A percentile compares a stretch with the other conserved stretches of the same genome.
Evolutionary conservation across 2,888 invertebrate genomes (phyloP).

Genomic region (Mycalesis mineus): DNA sequence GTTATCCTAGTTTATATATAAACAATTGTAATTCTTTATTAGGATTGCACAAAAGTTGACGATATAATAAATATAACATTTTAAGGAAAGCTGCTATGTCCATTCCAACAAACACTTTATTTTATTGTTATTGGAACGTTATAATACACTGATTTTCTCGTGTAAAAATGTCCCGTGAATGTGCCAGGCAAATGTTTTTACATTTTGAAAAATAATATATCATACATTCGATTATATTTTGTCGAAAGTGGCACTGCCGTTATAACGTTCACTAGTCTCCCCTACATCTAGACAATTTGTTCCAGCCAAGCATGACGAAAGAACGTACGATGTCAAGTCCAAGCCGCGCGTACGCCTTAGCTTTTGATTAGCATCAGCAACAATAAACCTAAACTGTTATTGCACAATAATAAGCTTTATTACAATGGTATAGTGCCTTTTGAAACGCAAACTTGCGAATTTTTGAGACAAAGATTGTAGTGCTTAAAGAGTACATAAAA

Average conservation of each 20-base stretch:
- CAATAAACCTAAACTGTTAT: conserved; percentile 22
- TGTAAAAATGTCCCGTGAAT: too few species aligned
- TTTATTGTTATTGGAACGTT: too few species aligned
- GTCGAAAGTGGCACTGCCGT: conserved; percentile 27
- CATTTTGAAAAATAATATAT: too few species aligned
- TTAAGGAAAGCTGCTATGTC: too few species aligned
- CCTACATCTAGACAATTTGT: conserved; percentile 68
- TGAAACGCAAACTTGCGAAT: neutral
- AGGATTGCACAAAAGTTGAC: too few species aligned
- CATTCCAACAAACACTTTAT: too few species aligned
- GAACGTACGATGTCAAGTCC: conserved; percentile 59
- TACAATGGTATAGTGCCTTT: neutral
- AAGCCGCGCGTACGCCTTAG: conserved; percentile 59
- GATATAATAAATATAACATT: too few species aligned
- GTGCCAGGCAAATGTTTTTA: too few species aligned
- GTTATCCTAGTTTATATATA: too few species aligned
- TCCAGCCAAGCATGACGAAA: conserved; percentile 71
- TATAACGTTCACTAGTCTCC: conserved; percentile 39
- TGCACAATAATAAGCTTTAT: conserved; percentile 10
- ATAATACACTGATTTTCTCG: too few species aligned
- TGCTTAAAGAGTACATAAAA: conserved; percentile 37
- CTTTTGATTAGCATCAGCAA: conserved; percentile 38
- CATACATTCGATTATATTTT: too few species aligned
- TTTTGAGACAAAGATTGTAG: conserved; percentile 22
- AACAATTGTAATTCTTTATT: too few species aligned